A percentile compares a stretch with the other conserved stretches of the same genome.
These are phyloP conservation scores for Stenodema calcarata DNA, from an alignment of 2,888 invertebrate genomes.

Conservation along the genomic window DNA sequence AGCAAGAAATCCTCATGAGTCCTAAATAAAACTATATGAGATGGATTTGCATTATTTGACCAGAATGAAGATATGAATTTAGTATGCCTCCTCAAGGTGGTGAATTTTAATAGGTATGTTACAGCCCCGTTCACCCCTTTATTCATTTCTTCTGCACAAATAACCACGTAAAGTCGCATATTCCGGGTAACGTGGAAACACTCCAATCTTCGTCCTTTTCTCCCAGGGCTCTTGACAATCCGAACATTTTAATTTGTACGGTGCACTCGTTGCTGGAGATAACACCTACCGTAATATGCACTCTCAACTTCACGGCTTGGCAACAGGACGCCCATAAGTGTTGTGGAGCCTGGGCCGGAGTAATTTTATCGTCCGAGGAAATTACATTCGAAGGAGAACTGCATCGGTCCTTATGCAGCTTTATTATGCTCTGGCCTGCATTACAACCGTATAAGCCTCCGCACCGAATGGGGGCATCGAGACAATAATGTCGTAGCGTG, in stretches of 20 bases:
- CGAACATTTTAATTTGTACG: not conserved
- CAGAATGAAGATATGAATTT: too few species aligned
- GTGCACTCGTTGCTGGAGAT: not conserved
- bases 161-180: too few species aligned
- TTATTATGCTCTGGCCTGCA: not conserved
- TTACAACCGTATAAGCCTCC: not conserved
- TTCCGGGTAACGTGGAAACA: too few species aligned
- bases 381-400: not conserved
- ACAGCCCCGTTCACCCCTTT: too few species aligned
- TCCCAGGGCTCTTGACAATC: not conserved
- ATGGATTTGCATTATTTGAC: too few species aligned
- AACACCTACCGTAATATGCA: not conserved
- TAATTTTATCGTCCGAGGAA: not conserved
- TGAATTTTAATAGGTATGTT: too few species aligned
- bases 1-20: too few species aligned
- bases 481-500: not conserved
- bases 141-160: too few species aligned
- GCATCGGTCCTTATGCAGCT: not conserved
- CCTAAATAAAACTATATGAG: too few species aligned
- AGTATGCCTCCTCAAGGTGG: too few species aligned
- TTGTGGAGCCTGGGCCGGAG: not conserved
- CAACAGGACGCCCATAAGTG: not conserved
- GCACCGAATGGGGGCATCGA: not conserved
- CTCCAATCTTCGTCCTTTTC: not conserved
- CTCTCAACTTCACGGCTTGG: not conserved